Percentiles rank a stretch among this genome's conserved stretches.
Evolutionary conservation across 1,140 invertebrate species (phyloP).

Genomic region (Anthonomus grandis): DNA sequence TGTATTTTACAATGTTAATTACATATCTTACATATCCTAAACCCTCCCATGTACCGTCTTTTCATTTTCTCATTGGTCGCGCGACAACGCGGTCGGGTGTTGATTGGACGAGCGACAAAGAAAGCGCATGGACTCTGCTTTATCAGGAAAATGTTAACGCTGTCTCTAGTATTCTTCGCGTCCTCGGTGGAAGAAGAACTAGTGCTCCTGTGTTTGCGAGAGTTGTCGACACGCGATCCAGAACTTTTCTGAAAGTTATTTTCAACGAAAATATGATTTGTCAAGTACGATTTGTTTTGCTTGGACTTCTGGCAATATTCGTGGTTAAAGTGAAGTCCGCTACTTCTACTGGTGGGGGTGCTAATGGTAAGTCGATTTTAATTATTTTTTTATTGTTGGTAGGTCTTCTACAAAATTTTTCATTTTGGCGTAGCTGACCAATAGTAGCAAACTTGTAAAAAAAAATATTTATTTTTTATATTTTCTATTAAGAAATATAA

Average conservation of each 20-base stretch:
- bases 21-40: constrained; percentile 46
- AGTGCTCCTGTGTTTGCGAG: constrained; percentile 24
- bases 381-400: constrained; percentile 12
- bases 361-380: constrained; percentile 34
- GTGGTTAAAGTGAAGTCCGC: constrained; percentile 19
- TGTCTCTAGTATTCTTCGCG: constrained; percentile 30
- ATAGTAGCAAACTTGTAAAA: too few relatives aligned
- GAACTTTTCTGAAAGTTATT: constrained; percentile 5
- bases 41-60: constrained; percentile 47
- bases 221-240: constrained; percentile 32
- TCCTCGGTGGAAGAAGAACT: constrained; percentile 22
- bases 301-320: constrained; percentile 4
- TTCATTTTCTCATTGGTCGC: constrained; percentile 47
- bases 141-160: constrained; percentile 28
- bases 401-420: constrained; percentile 34
- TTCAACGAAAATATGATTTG: constrained; percentile 6
- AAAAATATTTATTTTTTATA: too few relatives aligned
- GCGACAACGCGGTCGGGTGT: constrained; percentile 40
- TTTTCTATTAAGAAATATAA: too few relatives aligned
- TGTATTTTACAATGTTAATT: constrained; percentile 49
- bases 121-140: constrained; percentile 43
- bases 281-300: neutral
- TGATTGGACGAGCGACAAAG: constrained; percentile 40
- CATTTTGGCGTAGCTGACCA: constrained; percentile 38
- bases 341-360: constrained; percentile 29